phyloP scores from a whole-genome alignment of 2,888 invertebrate genomes.

The Muscina levida region DNA sequence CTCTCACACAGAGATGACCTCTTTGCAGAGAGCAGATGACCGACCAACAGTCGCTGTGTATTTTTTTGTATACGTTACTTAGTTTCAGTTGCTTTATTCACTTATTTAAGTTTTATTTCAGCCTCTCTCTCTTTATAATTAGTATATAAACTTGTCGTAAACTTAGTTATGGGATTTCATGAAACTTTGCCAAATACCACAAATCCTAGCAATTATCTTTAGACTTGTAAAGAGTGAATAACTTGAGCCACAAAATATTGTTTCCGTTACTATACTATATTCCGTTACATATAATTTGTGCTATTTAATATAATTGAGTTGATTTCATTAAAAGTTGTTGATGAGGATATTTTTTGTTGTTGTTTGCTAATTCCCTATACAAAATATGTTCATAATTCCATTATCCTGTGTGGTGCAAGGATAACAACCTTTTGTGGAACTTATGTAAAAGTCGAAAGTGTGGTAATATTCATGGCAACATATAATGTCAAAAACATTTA shows the following conservation, averaged over 20 bases:
- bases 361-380: conserved; percentile 34
- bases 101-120: too few relatives aligned
- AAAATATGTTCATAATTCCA: conserved; percentile 30
- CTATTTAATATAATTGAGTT: conserved; percentile 1
- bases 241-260: conserved; percentile 5
- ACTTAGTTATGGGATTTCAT: conserved; percentile 5
- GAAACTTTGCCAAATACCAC: conserved; percentile 21
- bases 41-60: too few relatives aligned
- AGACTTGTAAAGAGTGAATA: not conserved
- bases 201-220: conserved; percentile 21
- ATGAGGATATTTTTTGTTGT: not conserved
- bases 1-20: conserved; percentile 9
- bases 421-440: not conserved
- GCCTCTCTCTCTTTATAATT: too few relatives aligned
- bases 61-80: too few relatives aligned
- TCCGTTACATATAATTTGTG: too few relatives aligned
- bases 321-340: conserved; percentile 40
- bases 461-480: conserved; percentile 25
- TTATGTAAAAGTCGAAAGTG: conserved; percentile 6
- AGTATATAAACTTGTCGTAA: too few relatives aligned
- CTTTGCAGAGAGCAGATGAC: too few relatives aligned
- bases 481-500: conserved; percentile 46
- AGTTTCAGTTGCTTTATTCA: too few relatives aligned
- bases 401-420: not conserved
- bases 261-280: too few relatives aligned